These are phyloP conservation scores for Verasper variegatus DNA, from an alignment of 2,113 vertebrate genomes.

Conservation along the genomic window DNA sequence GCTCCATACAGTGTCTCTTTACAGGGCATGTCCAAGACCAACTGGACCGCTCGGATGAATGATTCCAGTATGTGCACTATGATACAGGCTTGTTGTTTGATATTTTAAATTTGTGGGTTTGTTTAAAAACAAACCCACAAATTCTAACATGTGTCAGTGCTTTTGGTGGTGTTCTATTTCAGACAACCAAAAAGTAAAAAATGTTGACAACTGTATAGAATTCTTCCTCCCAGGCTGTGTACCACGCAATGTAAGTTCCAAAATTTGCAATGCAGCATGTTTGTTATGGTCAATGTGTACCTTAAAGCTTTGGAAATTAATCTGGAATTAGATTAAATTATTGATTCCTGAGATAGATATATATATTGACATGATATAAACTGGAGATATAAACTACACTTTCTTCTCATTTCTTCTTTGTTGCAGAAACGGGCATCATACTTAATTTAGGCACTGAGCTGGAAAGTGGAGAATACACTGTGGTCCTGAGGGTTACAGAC, in stretches of 20 bases:
- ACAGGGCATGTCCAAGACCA: constrained; percentile 66
- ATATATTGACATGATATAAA: not conserved
- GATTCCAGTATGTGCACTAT: constrained; percentile 74
- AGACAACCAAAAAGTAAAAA: too few species aligned
- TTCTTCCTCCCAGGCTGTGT: not conserved
- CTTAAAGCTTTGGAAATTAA: too few species aligned
- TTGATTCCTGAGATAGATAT: too few species aligned
- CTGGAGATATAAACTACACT: not conserved
- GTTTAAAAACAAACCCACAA: too few species aligned
- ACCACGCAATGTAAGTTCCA: not conserved
- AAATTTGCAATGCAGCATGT: too few species aligned
- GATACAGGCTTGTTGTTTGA: not conserved
- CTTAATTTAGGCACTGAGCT: constrained; percentile 76
- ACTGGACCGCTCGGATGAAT: constrained; percentile 83
- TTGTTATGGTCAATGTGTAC: too few species aligned
- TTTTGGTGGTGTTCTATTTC: too few species aligned
- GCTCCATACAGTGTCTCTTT: constrained; percentile 82
- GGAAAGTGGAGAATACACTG: constrained; percentile 73
- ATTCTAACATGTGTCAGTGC: too few species aligned
- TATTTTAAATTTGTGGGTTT: too few species aligned
- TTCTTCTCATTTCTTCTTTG: not conserved
- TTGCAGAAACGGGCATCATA: constrained; percentile 71
- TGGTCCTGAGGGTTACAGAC: constrained; percentile 85
- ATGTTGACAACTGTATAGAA: too few species aligned
- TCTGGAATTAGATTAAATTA: too few species aligned